A percentile compares a stretch with the other conserved stretches of the same genome.
Evolutionary conservation across 1,140 invertebrate genomes (phyloP).

Genomic region (Chlorops oryzae): DNA sequence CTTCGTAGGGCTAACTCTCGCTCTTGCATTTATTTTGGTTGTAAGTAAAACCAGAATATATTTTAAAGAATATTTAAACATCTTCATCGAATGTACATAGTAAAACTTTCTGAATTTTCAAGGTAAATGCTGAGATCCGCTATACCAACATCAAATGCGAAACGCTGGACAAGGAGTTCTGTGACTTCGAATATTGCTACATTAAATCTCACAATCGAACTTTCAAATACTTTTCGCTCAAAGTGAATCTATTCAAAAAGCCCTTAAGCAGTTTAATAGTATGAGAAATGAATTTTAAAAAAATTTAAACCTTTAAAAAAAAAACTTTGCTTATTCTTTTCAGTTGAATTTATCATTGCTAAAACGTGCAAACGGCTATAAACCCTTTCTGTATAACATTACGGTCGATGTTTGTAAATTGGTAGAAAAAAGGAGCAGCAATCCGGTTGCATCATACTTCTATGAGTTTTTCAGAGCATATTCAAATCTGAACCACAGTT

Average conservation of each 20-base stretch:
- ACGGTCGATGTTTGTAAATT: conserved; percentile 20
- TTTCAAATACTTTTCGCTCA: conserved; percentile 18
- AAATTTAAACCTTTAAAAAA: neutral
- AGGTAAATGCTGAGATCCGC: no score
- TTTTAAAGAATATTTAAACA: no score
- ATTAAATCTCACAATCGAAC: conserved; percentile 25
- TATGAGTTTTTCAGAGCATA: conserved; percentile 1
- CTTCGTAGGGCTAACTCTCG: no score
- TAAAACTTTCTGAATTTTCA: no score
- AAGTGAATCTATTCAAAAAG: conserved; percentile 2
- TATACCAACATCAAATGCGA: conserved; percentile 27
- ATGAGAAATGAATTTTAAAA: neutral
- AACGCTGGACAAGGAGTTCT: neutral
- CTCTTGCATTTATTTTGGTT: no score
- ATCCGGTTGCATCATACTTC: conserved; percentile 11
- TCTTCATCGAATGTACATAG: no score
- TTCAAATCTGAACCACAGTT: conserved; percentile 26
- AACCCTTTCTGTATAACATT: conserved; percentile 19
- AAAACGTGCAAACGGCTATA: conserved; percentile 21
- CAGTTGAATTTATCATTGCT: conserved; percentile 16
- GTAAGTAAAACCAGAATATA: no score
- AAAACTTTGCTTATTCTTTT: neutral
- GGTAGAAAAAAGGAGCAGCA: conserved; percentile 1
- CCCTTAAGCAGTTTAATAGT: conserved; percentile 7
- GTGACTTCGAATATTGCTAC: conserved; percentile 4